These are phyloP conservation scores for Eulithis testata DNA, from an alignment of 2,888 invertebrate genomes.

Conservation along the genomic window DNA sequence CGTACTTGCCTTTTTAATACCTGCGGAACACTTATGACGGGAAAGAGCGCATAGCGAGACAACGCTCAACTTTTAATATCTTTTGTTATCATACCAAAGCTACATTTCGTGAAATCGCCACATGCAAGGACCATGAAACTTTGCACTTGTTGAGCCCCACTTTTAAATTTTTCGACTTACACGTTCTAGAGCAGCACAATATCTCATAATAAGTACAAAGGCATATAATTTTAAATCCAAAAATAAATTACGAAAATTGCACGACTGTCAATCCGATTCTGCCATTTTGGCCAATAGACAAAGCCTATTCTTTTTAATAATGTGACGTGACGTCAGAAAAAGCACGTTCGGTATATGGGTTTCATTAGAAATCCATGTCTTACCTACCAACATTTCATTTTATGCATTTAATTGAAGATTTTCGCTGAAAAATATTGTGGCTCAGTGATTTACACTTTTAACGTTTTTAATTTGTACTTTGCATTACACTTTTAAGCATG, in stretches of 20 bases:
- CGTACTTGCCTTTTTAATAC: conserved; percentile 68
- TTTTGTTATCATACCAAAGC: conserved; percentile 82
- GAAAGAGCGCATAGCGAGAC: conserved; percentile 69
- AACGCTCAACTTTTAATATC: conserved; percentile 77
- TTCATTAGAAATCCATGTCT: too few relatives aligned
- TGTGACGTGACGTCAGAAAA: too few relatives aligned
- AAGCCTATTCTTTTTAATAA: conserved; percentile 39
- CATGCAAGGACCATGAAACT: conserved; percentile 50
- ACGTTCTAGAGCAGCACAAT: conserved; percentile 51
- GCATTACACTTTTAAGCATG: too few relatives aligned
- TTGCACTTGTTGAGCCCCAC: conserved; percentile 44
- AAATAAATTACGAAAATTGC: conserved; percentile 80
- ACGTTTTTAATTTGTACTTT: too few relatives aligned
- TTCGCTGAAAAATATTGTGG: too few relatives aligned
- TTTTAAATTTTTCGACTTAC: conserved; percentile 41
- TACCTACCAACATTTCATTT: too few relatives aligned
- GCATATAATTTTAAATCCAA: conserved; percentile 68
- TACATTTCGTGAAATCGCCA: conserved; percentile 72
- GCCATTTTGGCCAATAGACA: conserved; percentile 78
- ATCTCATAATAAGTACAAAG: conserved; percentile 58
- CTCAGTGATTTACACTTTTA: too few relatives aligned
- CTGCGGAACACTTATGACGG: conserved; percentile 67
- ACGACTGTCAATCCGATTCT: conserved; percentile 78
- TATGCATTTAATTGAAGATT: too few relatives aligned
- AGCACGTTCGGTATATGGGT: too few relatives aligned